These are phyloP conservation scores for Petrocephalus zakoni DNA, from an alignment of 2,113 vertebrate species.

Conservation along the genomic window DNA sequence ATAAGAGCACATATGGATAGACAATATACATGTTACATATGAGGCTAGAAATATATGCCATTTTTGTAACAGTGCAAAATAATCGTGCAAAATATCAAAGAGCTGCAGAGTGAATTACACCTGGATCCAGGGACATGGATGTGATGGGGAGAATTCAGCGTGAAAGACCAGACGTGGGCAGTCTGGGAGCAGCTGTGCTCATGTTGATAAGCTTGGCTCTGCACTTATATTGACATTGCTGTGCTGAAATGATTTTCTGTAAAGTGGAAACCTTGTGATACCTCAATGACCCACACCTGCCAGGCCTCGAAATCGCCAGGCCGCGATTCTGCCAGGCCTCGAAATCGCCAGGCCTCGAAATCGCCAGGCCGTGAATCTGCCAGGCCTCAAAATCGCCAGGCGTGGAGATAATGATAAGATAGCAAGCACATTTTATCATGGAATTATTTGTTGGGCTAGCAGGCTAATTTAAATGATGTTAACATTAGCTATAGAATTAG, in stretches of 20 bases:
- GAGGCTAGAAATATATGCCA: too few species aligned
- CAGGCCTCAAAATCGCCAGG: not conserved
- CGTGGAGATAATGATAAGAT: not conserved
- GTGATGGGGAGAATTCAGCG: not conserved
- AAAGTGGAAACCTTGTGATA: not conserved
- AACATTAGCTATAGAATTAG: not conserved
- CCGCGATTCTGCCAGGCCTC: too few species aligned
- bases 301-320: not conserved
- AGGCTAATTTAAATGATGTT: not conserved
- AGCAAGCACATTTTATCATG: not conserved
- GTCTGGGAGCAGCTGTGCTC: not conserved
- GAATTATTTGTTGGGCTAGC: not conserved
- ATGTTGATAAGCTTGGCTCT: not conserved
- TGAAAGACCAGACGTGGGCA: not conserved
- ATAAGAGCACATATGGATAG: not conserved
- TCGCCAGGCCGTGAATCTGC: too few species aligned
- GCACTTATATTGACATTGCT: not conserved
- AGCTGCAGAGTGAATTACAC: not conserved
- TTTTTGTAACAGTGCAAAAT: too few species aligned
- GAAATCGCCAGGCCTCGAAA: not conserved
- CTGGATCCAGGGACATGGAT: too few species aligned
- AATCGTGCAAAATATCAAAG: not conserved
- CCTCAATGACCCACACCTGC: not conserved
- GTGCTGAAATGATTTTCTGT: not conserved
- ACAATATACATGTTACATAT: too few species aligned